Evolutionary conservation across 2,888 invertebrate genomes (phyloP).

Genomic region (Leptopilina syphax): DNA sequence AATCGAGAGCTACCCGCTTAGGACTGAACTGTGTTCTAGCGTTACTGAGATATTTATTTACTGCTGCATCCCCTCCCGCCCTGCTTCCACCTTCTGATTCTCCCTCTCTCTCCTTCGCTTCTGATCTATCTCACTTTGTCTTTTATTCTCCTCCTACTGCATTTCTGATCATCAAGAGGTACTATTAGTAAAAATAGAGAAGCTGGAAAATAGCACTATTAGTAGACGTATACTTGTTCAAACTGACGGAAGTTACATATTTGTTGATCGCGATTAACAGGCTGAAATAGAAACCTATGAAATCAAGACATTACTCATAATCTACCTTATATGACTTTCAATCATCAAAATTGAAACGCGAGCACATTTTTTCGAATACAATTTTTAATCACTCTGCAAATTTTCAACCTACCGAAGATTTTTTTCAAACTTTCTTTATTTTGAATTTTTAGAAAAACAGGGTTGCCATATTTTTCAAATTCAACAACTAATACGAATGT

Average conservation of each 20-base stretch:
- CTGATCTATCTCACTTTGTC: slow-evolving; percentile 53
- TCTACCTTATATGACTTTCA: not conserved
- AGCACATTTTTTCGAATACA: not conserved
- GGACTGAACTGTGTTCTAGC: slow-evolving; percentile 70
- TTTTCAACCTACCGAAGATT: too few species aligned
- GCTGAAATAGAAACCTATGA: slow-evolving; percentile 29
- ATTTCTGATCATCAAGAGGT: slow-evolving; percentile 66
- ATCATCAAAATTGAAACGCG: not conserved
- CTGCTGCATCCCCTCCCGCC: slow-evolving; percentile 65
- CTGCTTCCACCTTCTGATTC: slow-evolving; percentile 52
- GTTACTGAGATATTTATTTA: slow-evolving; percentile 74
- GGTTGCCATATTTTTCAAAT: too few species aligned
- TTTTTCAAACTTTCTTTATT: too few species aligned
- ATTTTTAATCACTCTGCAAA: not conserved
- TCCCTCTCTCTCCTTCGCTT: slow-evolving; percentile 55
- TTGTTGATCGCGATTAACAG: slow-evolving; percentile 29
- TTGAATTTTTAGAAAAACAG: too few species aligned
- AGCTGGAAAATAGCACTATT: slow-evolving; percentile 64
- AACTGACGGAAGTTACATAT: slow-evolving; percentile 43
- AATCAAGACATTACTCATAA: slow-evolving; percentile 11
- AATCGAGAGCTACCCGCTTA: slow-evolving; percentile 16
- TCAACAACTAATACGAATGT: too few species aligned
- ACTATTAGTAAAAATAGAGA: slow-evolving; percentile 71
- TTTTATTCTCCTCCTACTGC: slow-evolving; percentile 57
- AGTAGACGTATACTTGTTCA: slow-evolving; percentile 54